A percentile compares a stretch with the other conserved stretches of the same genome.
Evolutionary conservation across 2,888 invertebrate genomes (phyloP).

Genomic region (Argyra leucocephala): DNA sequence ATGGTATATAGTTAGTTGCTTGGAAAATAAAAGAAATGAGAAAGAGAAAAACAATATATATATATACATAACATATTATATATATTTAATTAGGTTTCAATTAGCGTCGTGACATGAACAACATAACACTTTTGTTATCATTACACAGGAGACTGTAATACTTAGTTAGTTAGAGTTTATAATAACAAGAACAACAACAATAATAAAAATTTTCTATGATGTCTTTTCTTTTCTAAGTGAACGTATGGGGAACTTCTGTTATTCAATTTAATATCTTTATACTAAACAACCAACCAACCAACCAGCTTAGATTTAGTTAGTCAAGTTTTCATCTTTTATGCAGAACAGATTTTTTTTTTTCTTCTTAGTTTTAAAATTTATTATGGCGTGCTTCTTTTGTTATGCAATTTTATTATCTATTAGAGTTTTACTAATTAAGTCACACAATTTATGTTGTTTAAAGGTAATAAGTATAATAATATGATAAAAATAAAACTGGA

Average conservation of each 20-base stretch:
- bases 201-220: too few species aligned
- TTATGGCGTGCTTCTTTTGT: too few species aligned
- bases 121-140: not conserved
- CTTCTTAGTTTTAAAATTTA: not conserved
- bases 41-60: not conserved
- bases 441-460: not conserved
- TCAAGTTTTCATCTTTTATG: too few species aligned
- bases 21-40: not conserved
- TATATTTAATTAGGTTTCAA: not conserved
- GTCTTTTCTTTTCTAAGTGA: too few species aligned
- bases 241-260: too few species aligned
- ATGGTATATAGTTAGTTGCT: not conserved
- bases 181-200: too few species aligned
- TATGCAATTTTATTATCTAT: not conserved
- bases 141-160: not conserved
- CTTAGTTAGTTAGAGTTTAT: too few species aligned
- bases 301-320: too few species aligned
- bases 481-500: not conserved
- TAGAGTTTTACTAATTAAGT: not conserved
- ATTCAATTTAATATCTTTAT: too few species aligned
- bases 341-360: not conserved
- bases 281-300: too few species aligned
- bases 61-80: too few species aligned
- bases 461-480: not conserved
- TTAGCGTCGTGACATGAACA: slow-evolving; percentile 6